Evolutionary conservation across 2,113 vertebrate species (phyloP).

Genomic region (Neogale vison): DNA sequence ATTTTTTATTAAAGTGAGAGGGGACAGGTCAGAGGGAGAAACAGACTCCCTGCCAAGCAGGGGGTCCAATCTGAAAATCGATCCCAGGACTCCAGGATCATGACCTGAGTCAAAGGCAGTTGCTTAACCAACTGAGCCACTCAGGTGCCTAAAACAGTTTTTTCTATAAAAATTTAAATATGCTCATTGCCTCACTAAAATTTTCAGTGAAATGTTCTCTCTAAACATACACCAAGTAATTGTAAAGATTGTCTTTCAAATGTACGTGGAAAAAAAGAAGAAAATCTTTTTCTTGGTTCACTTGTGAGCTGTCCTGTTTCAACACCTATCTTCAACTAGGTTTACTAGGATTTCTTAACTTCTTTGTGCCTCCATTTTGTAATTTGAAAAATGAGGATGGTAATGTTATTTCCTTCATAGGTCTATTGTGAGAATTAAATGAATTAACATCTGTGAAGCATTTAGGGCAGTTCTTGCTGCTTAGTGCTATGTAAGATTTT

Average conservation of each 20-base stretch:
- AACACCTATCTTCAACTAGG: not conserved
- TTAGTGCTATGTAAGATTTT: not conserved
- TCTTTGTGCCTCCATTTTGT: not conserved
- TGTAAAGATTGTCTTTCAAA: not conserved
- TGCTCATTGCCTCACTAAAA: not conserved
- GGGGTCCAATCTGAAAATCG: too few relatives aligned
- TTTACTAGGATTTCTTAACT: not conserved
- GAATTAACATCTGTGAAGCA: not conserved
- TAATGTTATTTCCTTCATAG: not conserved
- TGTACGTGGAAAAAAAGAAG: not conserved
- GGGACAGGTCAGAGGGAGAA: too few relatives aligned
- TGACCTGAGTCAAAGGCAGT: too few relatives aligned
- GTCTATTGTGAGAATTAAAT: not conserved
- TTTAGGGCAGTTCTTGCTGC: not conserved
- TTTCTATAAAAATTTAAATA: constrained; percentile 5
- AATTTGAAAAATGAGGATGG: not conserved
- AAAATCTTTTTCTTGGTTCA: not conserved
- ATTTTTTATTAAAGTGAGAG: too few relatives aligned
- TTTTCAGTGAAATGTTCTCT: not conserved
- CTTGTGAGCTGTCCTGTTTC: not conserved
- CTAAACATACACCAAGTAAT: not conserved
- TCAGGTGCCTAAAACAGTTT: too few relatives aligned
- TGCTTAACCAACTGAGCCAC: too few relatives aligned
- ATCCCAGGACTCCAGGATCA: too few relatives aligned
- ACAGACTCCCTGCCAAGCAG: too few relatives aligned